Conservation (phyloP, 2,113 vertebrate genomes). For the Eonycteris spelaea region DNA sequence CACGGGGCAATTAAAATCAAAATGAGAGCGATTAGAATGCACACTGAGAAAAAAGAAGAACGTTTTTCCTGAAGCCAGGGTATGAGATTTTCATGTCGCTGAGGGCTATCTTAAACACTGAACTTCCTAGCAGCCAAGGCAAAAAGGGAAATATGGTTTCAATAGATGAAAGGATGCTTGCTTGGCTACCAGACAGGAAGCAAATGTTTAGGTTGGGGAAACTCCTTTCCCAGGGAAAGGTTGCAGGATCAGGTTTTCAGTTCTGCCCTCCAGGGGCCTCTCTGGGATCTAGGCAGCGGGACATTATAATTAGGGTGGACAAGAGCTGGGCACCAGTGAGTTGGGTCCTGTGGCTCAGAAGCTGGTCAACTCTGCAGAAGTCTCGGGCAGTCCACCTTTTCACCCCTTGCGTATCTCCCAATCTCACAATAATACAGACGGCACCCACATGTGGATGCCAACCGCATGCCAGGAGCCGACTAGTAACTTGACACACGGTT, state of each 20-base stretch:
- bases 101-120: background rate
- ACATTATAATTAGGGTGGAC: background rate
- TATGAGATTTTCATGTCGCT: background rate
- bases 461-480: background rate
- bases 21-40: background rate
- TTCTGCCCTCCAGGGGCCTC: background rate
- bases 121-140: conserved; percentile 10
- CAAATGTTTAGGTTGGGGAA: background rate
- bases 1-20: background rate
- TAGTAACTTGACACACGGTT: background rate
- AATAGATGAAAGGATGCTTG: background rate
- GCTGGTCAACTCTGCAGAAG: background rate
- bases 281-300: background rate
- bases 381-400: too few species aligned
- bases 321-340: background rate
- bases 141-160: background rate
- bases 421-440: background rate
- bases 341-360: background rate
- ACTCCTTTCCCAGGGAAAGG: background rate
- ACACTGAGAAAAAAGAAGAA: background rate
- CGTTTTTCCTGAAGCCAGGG: background rate
- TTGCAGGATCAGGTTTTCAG: background rate
- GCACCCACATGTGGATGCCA: background rate
- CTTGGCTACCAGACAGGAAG: background rate
- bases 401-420: background rate